phyloP scores from a whole-genome alignment of 2,797 vertebrate genomes.

The Pipistrellus pygmaeus region DNA sequence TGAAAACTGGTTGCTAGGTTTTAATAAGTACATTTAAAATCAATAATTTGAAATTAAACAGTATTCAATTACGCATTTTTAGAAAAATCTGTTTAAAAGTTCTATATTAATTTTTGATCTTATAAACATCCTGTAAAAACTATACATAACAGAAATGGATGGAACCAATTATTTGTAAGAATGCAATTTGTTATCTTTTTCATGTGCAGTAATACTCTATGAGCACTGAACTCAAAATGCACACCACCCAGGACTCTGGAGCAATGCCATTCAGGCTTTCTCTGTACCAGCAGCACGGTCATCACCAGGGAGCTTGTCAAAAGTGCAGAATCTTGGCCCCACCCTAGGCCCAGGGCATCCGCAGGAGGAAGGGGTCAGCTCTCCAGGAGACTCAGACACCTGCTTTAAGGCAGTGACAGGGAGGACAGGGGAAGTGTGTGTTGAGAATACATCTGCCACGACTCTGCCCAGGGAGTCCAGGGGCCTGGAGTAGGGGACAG shows the following conservation, averaged over 20 bases:
- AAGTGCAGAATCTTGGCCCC: not conserved
- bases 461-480: not conserved
- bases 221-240: not conserved
- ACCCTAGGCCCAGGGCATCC: not conserved
- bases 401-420: not conserved
- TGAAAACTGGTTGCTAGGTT: constrained; percentile 20
- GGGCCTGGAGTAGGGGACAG: not conserved
- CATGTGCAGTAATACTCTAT: not conserved
- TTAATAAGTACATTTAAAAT: constrained; percentile 30
- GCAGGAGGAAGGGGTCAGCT: not conserved
- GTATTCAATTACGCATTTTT: not conserved
- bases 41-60: not conserved
- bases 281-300: not conserved
- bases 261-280: too few relatives aligned
- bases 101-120: constrained; percentile 9
- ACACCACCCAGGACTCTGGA: not conserved
- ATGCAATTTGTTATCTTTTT: constrained; percentile 7
- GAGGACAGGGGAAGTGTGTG: not conserved
- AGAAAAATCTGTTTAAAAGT: constrained; percentile 63
- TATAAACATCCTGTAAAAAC: constrained; percentile 54
- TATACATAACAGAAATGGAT: constrained; percentile 73
- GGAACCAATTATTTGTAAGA: constrained; percentile 69
- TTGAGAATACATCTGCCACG: not conserved
- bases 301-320: not conserved
- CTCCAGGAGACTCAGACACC: not conserved